A percentile compares a stretch with the other conserved stretches of the same genome.
Conservation (phyloP, 2,888 invertebrate genomes). For the Meiosimyza decipiens region DNA sequence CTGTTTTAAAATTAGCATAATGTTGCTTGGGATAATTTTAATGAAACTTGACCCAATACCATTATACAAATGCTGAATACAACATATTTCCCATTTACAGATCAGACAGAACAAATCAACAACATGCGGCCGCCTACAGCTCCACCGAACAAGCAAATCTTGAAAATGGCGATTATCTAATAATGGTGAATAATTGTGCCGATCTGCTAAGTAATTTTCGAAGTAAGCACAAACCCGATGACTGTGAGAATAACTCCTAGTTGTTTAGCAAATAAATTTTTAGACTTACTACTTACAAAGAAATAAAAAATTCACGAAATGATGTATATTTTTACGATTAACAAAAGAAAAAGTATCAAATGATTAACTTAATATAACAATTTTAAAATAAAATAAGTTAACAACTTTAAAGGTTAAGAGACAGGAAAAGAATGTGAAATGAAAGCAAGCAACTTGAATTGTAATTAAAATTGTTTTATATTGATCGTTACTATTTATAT, state of each 20-base stretch:
- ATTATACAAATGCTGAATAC: background rate
- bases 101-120: constrained; percentile 54
- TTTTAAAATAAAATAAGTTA: too few relatives aligned
- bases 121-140: constrained; percentile 49
- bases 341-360: constrained; percentile 29
- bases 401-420: too few relatives aligned
- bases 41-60: background rate
- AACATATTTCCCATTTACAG: constrained; percentile 32
- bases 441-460: too few relatives aligned
- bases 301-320: constrained; percentile 7
- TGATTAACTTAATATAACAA: too few relatives aligned
- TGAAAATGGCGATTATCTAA: constrained; percentile 68
- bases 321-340: constrained; percentile 35
- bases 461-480: too few relatives aligned
- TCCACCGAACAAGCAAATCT: constrained; percentile 54
- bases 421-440: too few relatives aligned
- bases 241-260: constrained; percentile 68
- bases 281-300: constrained; percentile 2
- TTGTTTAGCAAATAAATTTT: constrained; percentile 52
- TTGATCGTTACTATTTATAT: too few relatives aligned
- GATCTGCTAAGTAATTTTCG: constrained; percentile 71
- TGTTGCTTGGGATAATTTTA: too few relatives aligned
- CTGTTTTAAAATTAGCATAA: too few relatives aligned
- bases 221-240: constrained; percentile 67
- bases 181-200: constrained; percentile 74